Evolutionary conservation across 2,113 vertebrate genomes (phyloP).

Genomic region (Axis porcinus): DNA sequence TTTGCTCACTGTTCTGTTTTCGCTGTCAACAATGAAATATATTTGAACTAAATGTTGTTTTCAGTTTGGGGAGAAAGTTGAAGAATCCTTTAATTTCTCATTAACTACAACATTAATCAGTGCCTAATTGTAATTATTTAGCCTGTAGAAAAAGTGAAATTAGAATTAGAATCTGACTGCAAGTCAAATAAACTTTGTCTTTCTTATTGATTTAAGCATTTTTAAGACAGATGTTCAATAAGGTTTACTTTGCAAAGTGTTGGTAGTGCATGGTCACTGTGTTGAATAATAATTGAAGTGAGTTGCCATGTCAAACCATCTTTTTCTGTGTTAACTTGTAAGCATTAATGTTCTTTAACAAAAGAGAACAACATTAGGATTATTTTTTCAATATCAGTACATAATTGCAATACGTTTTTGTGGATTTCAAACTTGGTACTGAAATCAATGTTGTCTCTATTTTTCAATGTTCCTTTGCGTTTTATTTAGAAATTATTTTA

Average conservation of each 20-base stretch:
- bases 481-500: conserved; percentile 33
- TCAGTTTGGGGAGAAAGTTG: conserved; percentile 65
- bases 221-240: conserved; percentile 83
- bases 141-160: conserved; percentile 79
- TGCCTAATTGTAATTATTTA: conserved; percentile 82
- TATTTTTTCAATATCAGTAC: conserved; percentile 56
- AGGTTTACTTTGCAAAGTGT: conserved; percentile 73
- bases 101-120: conserved; percentile 80
- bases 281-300: conserved; percentile 76
- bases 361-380: conserved; percentile 37
- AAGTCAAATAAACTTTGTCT: conserved; percentile 82
- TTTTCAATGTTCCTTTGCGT: neutral
- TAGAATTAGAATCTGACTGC: conserved; percentile 80
- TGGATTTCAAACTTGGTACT: neutral
- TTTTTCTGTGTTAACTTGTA: conserved; percentile 54
- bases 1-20: neutral
- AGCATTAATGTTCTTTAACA: conserved; percentile 68
- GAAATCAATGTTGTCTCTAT: neutral
- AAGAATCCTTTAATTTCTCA: conserved; percentile 71
- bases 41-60: conserved; percentile 52
- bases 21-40: conserved; percentile 47
- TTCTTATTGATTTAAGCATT: conserved; percentile 81
- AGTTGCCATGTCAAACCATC: conserved; percentile 37
- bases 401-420: conserved; percentile 23
- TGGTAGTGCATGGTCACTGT: conserved; percentile 59